Evolutionary conservation across 2,797 vertebrate genomes (phyloP).

Genomic region (Coreius guichenoti): DNA sequence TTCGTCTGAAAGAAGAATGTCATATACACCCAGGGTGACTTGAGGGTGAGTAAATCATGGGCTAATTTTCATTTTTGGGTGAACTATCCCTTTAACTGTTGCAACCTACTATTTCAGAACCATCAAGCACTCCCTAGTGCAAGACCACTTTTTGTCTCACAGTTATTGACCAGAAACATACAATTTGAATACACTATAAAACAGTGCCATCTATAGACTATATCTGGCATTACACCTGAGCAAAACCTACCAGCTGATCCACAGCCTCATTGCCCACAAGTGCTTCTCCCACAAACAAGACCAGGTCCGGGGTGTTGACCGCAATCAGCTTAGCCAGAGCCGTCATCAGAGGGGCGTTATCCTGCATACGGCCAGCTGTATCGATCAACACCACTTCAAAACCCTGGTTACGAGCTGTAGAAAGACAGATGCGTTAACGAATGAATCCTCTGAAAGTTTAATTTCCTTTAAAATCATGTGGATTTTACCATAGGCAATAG

Average conservation of each 20-base stretch:
- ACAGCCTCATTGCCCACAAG: conserved; percentile 98
- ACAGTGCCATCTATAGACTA: not conserved
- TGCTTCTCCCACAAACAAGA: conserved; percentile 97
- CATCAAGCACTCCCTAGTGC: not conserved
- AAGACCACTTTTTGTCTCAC: not conserved
- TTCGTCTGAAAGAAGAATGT: too few relatives aligned
- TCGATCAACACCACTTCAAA: conserved; percentile 98
- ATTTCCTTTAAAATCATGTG: not conserved
- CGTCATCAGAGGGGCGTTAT: conserved; percentile 95
- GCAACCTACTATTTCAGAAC: conserved; percentile 1
- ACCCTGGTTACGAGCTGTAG: conserved; percentile 90
- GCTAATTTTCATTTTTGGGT: too few relatives aligned
- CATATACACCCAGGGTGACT: too few relatives aligned
- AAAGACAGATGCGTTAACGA: not conserved
- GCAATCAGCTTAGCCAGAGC: conserved; percentile 97
- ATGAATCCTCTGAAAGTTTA: not conserved
- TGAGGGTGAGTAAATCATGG: too few relatives aligned
- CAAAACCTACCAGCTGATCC: conserved; percentile 90
- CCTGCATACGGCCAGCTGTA: conserved; percentile 98
- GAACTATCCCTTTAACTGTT: too few relatives aligned
- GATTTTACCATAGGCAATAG: conserved; percentile 88
- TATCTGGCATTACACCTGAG: conserved; percentile 43
- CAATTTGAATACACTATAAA: not conserved
- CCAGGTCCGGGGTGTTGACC: conserved; percentile 94
- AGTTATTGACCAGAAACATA: not conserved